Base-by-base conservation (phyloP, 2,888 invertebrate species). In the Drosophila nigricruria region DNA sequence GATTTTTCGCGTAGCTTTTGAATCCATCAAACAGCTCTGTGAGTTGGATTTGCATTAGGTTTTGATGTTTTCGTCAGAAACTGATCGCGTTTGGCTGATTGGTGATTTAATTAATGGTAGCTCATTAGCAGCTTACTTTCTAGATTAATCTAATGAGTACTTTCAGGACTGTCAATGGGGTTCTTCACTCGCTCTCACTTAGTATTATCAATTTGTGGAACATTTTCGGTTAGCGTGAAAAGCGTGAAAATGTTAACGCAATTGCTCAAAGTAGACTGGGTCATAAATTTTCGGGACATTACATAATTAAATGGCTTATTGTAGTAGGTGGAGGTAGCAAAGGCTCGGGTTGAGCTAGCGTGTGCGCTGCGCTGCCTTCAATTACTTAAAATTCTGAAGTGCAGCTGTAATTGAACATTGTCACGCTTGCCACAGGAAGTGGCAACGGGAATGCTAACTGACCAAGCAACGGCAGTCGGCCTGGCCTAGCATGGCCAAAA, bases 301-400 rank as follows among this genome's bases (percentile, higher is more conserved):
- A 88, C 84, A 88, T 86, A 88, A 86, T 88, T 88, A 83, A 83
- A 80, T 72, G 70, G 59, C 25, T 40, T 42, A 45, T 43, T 25
- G 61, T 53, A 34, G 61, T 53, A 34, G 40, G 34, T 25, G 65
- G 25, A 23, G 32, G 27, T 5, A 50, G 38, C n/a, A 9, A 30
- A 30, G 12, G 42, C 14, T 0, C 16, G 27, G 62, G 69, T 56
- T 34, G 61, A 69, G 82, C 73, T 85, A 68, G 83, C 72, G 74
- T 81, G 86, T 68, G 72, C 54, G 67, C 38, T 67, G 72, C 52
- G 70, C 27, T 36, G 69, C 59, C 81, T 88, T 85, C 86, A 88
- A 86, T 86, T 86, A 86, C 86, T 86, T 86, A 88, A 88, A 86
- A 88, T 88, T 86, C 86, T 86, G 76, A 80, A 86, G 78, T 86